Evolutionary conservation across 2,797 vertebrate genomes (phyloP).

Genomic region (Amniataba percoides): DNA sequence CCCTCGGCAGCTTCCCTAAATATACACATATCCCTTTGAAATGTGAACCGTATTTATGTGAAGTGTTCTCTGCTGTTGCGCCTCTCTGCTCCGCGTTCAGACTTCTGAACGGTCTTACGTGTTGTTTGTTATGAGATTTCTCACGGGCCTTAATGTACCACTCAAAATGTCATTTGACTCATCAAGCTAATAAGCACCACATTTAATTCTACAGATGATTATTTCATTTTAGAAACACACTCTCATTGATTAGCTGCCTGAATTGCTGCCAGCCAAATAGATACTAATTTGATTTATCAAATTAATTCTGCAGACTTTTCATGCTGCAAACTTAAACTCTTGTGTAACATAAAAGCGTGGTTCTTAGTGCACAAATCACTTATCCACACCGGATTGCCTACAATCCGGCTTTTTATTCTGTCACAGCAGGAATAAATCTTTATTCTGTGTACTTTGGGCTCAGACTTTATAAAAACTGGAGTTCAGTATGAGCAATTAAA

Average conservation of each 20-base stretch:
- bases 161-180: constrained; percentile 1
- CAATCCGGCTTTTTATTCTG: constrained; percentile 6
- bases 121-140: background rate
- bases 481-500: background rate
- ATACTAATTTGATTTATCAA: constrained; percentile 18
- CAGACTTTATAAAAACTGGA: background rate
- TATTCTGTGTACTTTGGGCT: background rate
- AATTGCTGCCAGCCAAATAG: background rate
- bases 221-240: background rate
- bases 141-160: background rate
- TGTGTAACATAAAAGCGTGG: background rate
- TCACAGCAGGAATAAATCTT: constrained; percentile 22
- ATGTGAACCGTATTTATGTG: constrained; percentile 14
- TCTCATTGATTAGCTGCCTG: constrained; percentile 14
- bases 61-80: background rate
- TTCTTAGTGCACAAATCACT: background rate
- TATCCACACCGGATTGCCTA: constrained; percentile 19
- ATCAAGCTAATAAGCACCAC: background rate
- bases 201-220: no score
- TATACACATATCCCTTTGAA: constrained; percentile 13
- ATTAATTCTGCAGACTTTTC: constrained; percentile 23
- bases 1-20: constrained; percentile 15
- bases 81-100: background rate
- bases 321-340: constrained; percentile 5
- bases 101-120: background rate